Percentiles rank a stretch among this genome's conserved stretches.
phyloP scores from a whole-genome alignment of 2,113 vertebrate genomes.

The Tyto alba region DNA sequence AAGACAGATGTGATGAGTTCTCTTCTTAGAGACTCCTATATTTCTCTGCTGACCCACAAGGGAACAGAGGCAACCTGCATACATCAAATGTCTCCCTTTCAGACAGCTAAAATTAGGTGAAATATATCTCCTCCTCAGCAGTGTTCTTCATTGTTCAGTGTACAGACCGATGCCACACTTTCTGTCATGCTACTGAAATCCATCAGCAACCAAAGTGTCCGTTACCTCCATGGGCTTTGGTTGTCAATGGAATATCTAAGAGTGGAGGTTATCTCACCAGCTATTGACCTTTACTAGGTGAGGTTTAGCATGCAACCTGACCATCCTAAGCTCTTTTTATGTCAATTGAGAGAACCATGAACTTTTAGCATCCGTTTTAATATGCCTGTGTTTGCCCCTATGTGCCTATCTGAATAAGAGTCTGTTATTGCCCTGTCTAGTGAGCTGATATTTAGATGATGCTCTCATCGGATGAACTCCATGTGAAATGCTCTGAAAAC shows the following conservation, averaged over 20 bases:
- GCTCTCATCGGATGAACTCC: background rate
- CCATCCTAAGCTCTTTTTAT: background rate
- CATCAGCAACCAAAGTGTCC: background rate
- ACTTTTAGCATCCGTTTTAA: background rate
- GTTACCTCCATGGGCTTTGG: background rate
- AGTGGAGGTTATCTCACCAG: background rate
- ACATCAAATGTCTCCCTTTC: background rate
- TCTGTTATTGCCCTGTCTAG: background rate
- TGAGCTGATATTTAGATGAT: background rate
- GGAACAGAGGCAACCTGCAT: background rate
- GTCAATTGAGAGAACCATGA: background rate
- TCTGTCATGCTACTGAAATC: background rate
- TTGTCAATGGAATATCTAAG: background rate
- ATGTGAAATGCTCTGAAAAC: background rate
- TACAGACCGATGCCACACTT: background rate
- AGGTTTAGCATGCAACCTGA: background rate
- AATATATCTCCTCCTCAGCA: background rate
- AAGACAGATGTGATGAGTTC: background rate
- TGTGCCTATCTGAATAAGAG: background rate
- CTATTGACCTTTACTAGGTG: background rate
- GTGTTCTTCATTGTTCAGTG: background rate
- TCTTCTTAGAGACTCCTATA: background rate
- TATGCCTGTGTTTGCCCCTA: background rate
- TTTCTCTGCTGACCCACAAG: background rate
- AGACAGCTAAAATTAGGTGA: background rate